Evolutionary conservation across 2,113 vertebrate species (phyloP), one percentile per base, ranked within the genome.

Genomic region (Toxotes jaculatrix): DNA sequence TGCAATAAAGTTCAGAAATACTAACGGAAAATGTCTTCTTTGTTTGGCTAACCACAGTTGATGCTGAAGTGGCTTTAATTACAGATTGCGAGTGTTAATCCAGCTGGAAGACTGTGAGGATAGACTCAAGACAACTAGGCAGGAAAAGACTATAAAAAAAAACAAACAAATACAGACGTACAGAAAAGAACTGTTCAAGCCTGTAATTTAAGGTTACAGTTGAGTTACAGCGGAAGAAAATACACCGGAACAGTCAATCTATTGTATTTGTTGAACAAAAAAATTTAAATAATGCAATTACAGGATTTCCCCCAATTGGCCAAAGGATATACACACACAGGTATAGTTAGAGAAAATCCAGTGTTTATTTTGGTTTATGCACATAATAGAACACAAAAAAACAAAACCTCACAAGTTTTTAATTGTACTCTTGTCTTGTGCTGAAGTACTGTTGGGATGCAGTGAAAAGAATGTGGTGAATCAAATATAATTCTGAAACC

Each of bases 331-430:
- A 23, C 61, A 82, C 1, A 80, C 32, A 79, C 45, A 67, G 6
- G 21, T 40, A 5, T 23, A 12, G 49, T 72, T 53, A 71, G 40
- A 84, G 61, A 87, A 90, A 91, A 89, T 92, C 90, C 90, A 93
- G 91, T 94, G 91, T 93, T 94, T 93, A 93, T 92, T 93, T 89
- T 81, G 27, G 57, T 74, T 74, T 83, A 66, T 73, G 32, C 72
- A 79, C 71, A 86, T 16, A 87, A 64, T 40, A 27, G 0, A 82
- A 77, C 74, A 79, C 53, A 72, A 76, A 80, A 84, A 79, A 43
- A 40, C n/a, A 67, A 62, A 78, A 56, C 23, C 36, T 21, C 27
- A 62, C 59, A 87, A 60, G 17, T 64, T 61, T 23, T 40, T 47
- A 49, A 55, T 76, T 85, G n/a, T 80, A 32, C 27, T 66, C 21